phyloP scores from a whole-genome alignment of 2,113 vertebrate genomes.

The Carassius gibelio region DNA sequence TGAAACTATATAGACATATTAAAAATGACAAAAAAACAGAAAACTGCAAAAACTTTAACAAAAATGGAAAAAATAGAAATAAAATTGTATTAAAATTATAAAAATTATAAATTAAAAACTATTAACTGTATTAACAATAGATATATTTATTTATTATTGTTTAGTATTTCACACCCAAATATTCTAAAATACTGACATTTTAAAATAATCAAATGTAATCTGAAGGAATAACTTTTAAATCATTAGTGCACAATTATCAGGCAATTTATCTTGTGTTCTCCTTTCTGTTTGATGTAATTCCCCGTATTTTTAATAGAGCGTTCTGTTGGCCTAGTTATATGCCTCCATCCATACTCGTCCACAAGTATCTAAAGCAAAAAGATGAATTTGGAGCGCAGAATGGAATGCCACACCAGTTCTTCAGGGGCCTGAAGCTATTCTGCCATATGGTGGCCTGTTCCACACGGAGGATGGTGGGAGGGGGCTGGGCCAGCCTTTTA shows the following conservation, averaged over 20 bases:
- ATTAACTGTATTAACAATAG: too few species aligned
- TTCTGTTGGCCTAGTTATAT: constrained; percentile 21
- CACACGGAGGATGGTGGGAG: constrained; percentile 53
- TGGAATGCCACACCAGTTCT: constrained; percentile 63
- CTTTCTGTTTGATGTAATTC: not conserved
- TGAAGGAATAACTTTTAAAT: not conserved
- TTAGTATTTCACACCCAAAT: not conserved
- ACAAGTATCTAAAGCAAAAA: constrained; percentile 43
- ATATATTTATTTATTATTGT: not conserved
- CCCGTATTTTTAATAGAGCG: not conserved
- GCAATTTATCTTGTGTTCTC: not conserved
- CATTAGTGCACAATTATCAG: not conserved
- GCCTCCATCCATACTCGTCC: constrained; percentile 20
- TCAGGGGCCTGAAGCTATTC: constrained; percentile 68
- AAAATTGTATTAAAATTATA: too few species aligned
- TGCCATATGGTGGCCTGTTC: constrained; percentile 75
- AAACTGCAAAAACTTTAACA: too few species aligned
- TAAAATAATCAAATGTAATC: not conserved
- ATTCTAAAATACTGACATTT: not conserved
- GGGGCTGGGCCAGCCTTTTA: constrained; percentile 58
- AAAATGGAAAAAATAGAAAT: too few species aligned
- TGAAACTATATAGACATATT: too few species aligned
- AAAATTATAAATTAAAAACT: too few species aligned
- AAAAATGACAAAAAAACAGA: too few species aligned
- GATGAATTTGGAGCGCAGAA: constrained; percentile 52